Percentiles rank a stretch among this genome's conserved stretches.
These are phyloP conservation scores for Eristalis pertinax DNA, from an alignment of 2,888 invertebrate genomes.

Conservation along the genomic window DNA sequence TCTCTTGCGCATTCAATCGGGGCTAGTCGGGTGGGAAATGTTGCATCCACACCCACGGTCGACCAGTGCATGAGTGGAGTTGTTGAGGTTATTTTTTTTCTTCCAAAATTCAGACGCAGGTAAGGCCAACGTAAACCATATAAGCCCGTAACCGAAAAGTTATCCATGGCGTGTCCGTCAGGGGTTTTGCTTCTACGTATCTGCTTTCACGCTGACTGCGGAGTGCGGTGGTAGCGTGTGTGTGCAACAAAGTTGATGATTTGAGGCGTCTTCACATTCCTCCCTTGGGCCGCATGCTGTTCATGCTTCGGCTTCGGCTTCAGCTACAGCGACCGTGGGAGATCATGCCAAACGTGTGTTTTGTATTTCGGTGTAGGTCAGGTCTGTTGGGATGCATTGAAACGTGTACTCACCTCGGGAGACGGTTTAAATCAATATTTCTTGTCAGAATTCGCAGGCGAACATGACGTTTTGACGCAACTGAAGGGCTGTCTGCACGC, in stretches of 20 bases:
- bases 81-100: neutral
- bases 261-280: slow-evolving; percentile 3
- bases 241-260: slow-evolving; percentile 25
- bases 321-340: neutral
- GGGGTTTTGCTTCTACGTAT: neutral
- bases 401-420: neutral
- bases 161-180: neutral
- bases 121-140: slow-evolving; percentile 17
- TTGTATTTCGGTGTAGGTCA: neutral
- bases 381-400: neutral
- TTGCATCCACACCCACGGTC: slow-evolving; percentile 13
- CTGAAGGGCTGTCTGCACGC: neutral
- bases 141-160: slow-evolving; percentile 14
- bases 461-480: neutral
- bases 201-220: neutral
- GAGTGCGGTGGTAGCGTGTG: neutral
- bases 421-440: neutral
- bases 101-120: slow-evolving; percentile 10
- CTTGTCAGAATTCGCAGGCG: neutral
- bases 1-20: neutral
- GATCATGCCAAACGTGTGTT: neutral
- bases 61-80: neutral
- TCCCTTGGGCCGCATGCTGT: neutral
- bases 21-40: slow-evolving; percentile 21
- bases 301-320: too few relatives aligned